A percentile compares a stretch with the other conserved stretches of the same genome.
Conservation (phyloP, 1,140 invertebrate genomes). For the Macrotrachela quadricornifera region DNA sequence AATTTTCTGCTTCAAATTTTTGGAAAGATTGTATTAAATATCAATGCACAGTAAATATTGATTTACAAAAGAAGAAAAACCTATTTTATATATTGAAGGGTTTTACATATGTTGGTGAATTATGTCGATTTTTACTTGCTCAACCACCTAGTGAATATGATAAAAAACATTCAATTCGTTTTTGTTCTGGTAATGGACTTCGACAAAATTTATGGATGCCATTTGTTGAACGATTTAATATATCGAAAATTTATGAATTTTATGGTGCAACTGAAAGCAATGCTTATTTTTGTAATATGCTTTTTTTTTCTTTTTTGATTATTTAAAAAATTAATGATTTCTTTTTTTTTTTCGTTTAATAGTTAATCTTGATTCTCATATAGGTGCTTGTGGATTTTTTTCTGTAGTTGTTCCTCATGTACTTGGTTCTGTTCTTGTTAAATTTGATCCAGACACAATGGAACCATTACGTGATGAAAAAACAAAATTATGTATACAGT, state of each 20-base stretch:
- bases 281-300: not conserved
- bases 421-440: not conserved
- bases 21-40: constrained; percentile 84
- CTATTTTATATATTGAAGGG: not conserved
- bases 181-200: constrained; percentile 86
- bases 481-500: constrained; percentile 57
- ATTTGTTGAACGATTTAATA: constrained; percentile 68
- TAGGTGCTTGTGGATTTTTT: constrained; percentile 76
- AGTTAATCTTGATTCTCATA: constrained; percentile 57
- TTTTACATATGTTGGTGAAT: constrained; percentile 73
- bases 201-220: constrained; percentile 81
- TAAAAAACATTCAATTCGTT: constrained; percentile 53
- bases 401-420: not conserved
- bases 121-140: constrained; percentile 81
- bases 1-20: constrained; percentile 85
- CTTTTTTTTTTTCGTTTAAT: not conserved
- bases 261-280: constrained; percentile 96
- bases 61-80: not conserved
- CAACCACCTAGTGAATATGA: constrained; percentile 55
- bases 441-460: not conserved
- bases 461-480: constrained; percentile 20
- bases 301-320: no score
- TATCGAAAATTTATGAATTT: constrained; percentile 65
- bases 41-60: constrained; percentile 58
- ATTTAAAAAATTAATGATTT: not conserved